Base-by-base conservation (phyloP, 2,797 vertebrate genomes). In the Otolemur crassicaudatus region DNA sequence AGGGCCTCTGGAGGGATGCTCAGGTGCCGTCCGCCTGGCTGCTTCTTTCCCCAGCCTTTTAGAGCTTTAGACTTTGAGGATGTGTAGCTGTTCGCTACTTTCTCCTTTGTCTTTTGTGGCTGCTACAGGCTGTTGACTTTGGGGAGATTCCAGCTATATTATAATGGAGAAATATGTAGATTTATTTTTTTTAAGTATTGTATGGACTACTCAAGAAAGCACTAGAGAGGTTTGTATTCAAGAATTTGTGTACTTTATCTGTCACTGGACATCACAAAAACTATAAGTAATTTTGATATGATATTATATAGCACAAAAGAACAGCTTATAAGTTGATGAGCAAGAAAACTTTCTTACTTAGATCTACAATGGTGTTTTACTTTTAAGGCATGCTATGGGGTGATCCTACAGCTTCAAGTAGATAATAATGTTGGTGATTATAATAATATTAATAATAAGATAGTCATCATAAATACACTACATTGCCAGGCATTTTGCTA, bases 281-380 rank as follows among this genome's bases (percentile, higher is more conserved):
- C 46, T 31, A 27, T 25, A 87, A 27, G n/a, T 46, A 73, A 58
- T 16, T 73, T 91, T 96, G 87, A 87, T 95, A 80, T 96, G 79
- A 95, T 95, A 58, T 82, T 83, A 97, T 97, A 96, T 79, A 93
- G 77, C 49, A 94, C 89, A 94, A 97, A 95, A 89, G 29, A 94
- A 85, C 69, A 95, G 87, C 40, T 97, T 96, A 97, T 97, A 92
- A 82, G 94, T 97, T 98, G 92, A 96, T 95, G 97, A 97, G 46
- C 31, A 60, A 92, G 79, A 95, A 96, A 97, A 94, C 65, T 91
- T 96, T 91, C 81, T 97, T 96, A 95, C 96, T 95, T 97, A 95
- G 97, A 97, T 95, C 95, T 90, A 70, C 63, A 96, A 96, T 79
- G 96, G 95, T 94, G 92, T 97, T 97, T 97, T 94, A 97, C 97